Percentiles rank a stretch among this genome's conserved stretches.
phyloP scores from a whole-genome alignment of 2,113 vertebrate genomes.

The Anseranas semipalmata region DNA sequence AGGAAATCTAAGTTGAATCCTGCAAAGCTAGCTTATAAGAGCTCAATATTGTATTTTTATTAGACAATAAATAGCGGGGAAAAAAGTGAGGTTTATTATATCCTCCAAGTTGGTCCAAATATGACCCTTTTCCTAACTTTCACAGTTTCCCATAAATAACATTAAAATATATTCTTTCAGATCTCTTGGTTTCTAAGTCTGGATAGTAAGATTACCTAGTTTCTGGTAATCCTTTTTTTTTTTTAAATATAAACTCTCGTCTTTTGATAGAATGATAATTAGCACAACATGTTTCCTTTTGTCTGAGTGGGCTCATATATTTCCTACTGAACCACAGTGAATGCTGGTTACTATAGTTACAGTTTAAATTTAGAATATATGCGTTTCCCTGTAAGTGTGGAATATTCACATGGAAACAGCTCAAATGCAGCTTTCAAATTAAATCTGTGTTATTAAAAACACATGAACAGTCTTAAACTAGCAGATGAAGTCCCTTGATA shows the following conservation, averaged over 20 bases:
- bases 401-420: constrained; percentile 68
- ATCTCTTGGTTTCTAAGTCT: background rate
- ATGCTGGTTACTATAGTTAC: constrained; percentile 78
- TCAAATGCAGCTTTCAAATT: constrained; percentile 55
- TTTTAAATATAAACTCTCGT: background rate
- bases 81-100: background rate
- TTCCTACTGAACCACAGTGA: constrained; percentile 51
- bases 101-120: background rate
- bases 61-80: background rate
- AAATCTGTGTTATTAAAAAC: constrained; percentile 65
- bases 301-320: constrained; percentile 54
- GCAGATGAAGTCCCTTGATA: background rate
- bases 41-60: background rate
- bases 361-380: constrained; percentile 72
- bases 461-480: constrained; percentile 11
- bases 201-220: background rate
- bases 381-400: constrained; percentile 38
- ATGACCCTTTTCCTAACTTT: background rate
- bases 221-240: background rate
- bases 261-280: constrained; percentile 66
- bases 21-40: background rate
- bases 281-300: constrained; percentile 47
- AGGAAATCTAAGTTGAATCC: background rate
- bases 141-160: background rate
- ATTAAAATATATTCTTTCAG: background rate